phyloP scores from a whole-genome alignment of 2,888 invertebrate genomes.

The Philonicus albiceps region DNA sequence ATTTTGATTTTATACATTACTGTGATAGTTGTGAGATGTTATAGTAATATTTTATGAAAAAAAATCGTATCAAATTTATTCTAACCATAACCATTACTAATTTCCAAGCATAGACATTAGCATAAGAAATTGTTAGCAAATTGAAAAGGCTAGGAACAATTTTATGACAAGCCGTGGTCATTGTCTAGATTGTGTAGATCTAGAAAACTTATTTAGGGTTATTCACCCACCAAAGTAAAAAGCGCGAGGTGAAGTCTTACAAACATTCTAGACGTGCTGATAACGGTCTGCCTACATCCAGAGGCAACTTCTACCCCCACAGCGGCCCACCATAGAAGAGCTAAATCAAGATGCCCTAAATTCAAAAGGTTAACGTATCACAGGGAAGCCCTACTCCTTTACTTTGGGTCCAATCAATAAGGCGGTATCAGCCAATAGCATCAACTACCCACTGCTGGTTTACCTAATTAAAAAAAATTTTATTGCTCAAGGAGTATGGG shows the following conservation, averaged over 20 bases:
- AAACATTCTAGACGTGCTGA: not conserved
- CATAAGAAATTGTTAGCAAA: not conserved
- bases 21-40: no score
- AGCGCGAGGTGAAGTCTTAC: not conserved
- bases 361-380: not conserved
- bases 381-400: not conserved
- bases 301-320: not conserved
- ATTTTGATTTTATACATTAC: no score
- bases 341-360: not conserved
- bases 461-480: not conserved
- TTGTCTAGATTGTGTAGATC: not conserved
- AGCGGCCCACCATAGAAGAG: not conserved
- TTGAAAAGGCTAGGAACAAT: not conserved
- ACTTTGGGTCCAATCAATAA: not conserved
- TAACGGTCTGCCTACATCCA: not conserved
- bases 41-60: no score
- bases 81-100: not conserved
- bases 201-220: not conserved
- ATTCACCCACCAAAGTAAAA: not conserved
- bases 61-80: no score
- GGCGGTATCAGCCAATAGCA: not conserved
- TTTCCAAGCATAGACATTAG: not conserved
- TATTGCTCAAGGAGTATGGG: not conserved
- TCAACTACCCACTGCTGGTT: not conserved
- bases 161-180: not conserved